phyloP scores from a whole-genome alignment of 2,888 invertebrate species.

The Pinctada fucata region DNA sequence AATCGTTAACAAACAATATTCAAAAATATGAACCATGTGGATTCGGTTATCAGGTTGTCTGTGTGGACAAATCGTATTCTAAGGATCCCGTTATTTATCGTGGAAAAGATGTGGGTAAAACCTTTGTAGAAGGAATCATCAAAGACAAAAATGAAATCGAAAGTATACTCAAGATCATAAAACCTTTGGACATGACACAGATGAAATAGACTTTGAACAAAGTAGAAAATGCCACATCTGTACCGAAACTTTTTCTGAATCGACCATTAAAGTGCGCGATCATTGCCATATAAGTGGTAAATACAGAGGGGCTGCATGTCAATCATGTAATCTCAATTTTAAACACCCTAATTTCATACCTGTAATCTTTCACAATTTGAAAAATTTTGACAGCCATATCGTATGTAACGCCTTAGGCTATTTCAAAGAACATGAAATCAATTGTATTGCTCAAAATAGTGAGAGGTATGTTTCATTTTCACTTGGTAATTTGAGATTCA shows the following conservation, averaged over 20 bases:
- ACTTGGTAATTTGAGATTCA: conserved; percentile 36
- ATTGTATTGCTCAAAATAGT: conserved; percentile 50
- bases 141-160: conserved; percentile 35
- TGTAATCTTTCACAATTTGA: conserved; percentile 39
- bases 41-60: conserved; percentile 34
- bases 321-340: conserved; percentile 4
- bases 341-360: conserved; percentile 31
- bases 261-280: conserved; percentile 20
- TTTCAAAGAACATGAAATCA: conserved; percentile 31
- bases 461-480: conserved; percentile 43
- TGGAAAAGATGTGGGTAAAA: conserved; percentile 22
- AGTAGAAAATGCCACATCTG: conserved; percentile 32
- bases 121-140: conserved; percentile 27
- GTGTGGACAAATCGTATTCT: conserved; percentile 17
- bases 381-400: conserved; percentile 37
- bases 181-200: conserved; percentile 1
- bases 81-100: conserved; percentile 34
- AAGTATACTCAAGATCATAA: conserved; percentile 10
- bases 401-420: conserved; percentile 28
- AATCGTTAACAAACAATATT: conserved; percentile 28
- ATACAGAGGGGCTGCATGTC: conserved; percentile 4
- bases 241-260: conserved; percentile 7
- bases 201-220: conserved; percentile 16
- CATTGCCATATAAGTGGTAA: conserved; percentile 23
- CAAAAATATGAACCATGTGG: conserved; percentile 33